Base-by-base conservation (phyloP, 1,140 invertebrate species). In the Oryctes rhinoceros region DNA sequence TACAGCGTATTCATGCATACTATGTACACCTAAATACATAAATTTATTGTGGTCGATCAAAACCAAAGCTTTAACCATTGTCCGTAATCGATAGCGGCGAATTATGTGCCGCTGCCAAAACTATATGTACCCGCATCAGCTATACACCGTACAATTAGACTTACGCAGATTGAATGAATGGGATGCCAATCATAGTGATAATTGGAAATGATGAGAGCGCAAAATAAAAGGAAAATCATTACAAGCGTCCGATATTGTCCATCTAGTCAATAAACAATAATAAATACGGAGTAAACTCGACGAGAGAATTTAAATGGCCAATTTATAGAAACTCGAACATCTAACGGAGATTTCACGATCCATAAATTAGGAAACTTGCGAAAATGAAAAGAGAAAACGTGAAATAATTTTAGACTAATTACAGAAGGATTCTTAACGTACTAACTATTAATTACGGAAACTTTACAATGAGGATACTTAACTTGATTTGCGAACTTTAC, bases 101-200 rank as follows among this genome's bases (percentile, higher is more conserved):
- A 71, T 71, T 71, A 71, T 71, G 20, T 71, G 15, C 65, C 24
- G 1, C 15, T 15, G n/a, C 24, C 24, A 24, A 71, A 71, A 71
- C 24, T 71, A 71, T 71, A 24, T 71, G 20, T 71, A 71, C 20
- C 65, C 65, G 53, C 65, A 71, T 10, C 7, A 37, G 65, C 7
- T 6, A 24, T 24, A 13, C 65, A 9, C 7, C 15, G 24, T 24
- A 37, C 65, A 10, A 71, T 9, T 37, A 37, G 65, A 13, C 65
- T 71, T 30, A 71, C 11, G 65, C 65, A 71, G 10, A 71, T 37
- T 7, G 24, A 71, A 71, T 71, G 24, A 71, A 71, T 71, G 37
- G 35, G 35, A 71, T 71, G 13, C 65, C 65, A 24, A 71, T 71
- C 35, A 24, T 71, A 10, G 35, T 11, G 24, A 71, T 71, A 37